phyloP scores from a whole-genome alignment of 2,797 vertebrate genomes.

The Catharus ustulatus region DNA sequence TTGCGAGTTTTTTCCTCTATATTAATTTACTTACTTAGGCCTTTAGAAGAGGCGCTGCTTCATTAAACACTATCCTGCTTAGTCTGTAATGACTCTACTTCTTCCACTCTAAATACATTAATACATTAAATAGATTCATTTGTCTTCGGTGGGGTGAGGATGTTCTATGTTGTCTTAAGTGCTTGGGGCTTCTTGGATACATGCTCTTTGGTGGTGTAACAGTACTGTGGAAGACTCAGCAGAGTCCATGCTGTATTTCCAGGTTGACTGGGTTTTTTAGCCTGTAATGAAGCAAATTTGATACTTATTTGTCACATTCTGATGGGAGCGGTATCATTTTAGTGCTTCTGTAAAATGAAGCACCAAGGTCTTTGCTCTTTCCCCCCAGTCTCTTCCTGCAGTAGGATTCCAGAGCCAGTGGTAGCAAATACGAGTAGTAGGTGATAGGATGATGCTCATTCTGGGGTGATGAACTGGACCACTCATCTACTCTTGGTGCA shows the following conservation, averaged over 20 bases:
- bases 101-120: not conserved
- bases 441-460: not conserved
- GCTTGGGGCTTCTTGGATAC: not conserved
- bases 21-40: not conserved
- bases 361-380: not conserved
- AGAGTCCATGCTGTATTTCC: not conserved
- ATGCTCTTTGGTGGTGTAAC: not conserved
- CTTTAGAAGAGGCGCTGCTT: slow-evolving; percentile 22
- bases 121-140: not conserved
- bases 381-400: not conserved
- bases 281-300: not conserved
- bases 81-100: not conserved
- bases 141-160: not conserved
- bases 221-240: not conserved
- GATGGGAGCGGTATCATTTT: not conserved
- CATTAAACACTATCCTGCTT: slow-evolving; percentile 27
- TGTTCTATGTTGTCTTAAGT: not conserved
- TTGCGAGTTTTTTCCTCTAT: not conserved
- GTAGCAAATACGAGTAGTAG: not conserved
- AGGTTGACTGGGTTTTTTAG: not conserved
- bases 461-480: not conserved
- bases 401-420: rapidly evolving
- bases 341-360: not conserved
- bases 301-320: not conserved
- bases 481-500: not conserved